phyloP scores from a whole-genome alignment of 1,140 invertebrate species.

The Penaeus japonicus region DNA sequence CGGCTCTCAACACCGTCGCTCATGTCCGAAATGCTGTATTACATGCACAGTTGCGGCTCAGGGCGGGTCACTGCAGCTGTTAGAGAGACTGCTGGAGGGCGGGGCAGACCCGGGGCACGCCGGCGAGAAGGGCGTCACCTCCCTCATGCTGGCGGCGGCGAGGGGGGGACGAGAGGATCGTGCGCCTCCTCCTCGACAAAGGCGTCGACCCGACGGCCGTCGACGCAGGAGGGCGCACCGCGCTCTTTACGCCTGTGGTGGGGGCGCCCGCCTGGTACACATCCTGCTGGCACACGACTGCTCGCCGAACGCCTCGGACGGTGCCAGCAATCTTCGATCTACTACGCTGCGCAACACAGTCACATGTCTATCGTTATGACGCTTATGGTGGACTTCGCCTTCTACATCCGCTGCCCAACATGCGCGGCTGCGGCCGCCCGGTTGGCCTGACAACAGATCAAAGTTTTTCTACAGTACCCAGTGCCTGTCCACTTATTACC shows the following conservation, averaged over 20 bases:
- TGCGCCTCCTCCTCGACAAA: constrained; percentile 7
- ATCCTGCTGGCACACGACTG: constrained; percentile 6
- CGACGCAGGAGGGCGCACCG: constrained; percentile 40
- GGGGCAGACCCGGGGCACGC: constrained; percentile 1
- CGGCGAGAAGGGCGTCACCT: constrained; percentile 36
- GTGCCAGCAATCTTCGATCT: constrained; percentile 44
- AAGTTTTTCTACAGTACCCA: too few relatives aligned
- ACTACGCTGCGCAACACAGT: constrained; percentile 46
- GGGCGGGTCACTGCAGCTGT: background rate
- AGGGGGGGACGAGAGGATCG: constrained; percentile 30
- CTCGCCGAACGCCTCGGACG: constrained; percentile 39
- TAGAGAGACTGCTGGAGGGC: constrained; percentile 14
- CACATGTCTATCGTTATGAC: constrained; percentile 41
- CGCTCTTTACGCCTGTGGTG: constrained; percentile 47
- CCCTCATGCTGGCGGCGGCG: constrained; percentile 54
- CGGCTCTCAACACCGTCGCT: constrained; percentile 47
- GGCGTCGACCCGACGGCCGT: constrained; percentile 16
- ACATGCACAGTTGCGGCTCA: constrained; percentile 1
- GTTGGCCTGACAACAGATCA: background rate
- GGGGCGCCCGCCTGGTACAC: constrained; percentile 28
- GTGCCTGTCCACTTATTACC: too few relatives aligned
- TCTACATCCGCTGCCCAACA: constrained; percentile 32
- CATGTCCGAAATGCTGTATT: constrained; percentile 42
- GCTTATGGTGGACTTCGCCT: constrained; percentile 55
- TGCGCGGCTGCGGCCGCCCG: background rate